Evolutionary conservation across 1,140 invertebrate genomes (phyloP).

Genomic region (Pseudomyrmex dendroicus): DNA sequence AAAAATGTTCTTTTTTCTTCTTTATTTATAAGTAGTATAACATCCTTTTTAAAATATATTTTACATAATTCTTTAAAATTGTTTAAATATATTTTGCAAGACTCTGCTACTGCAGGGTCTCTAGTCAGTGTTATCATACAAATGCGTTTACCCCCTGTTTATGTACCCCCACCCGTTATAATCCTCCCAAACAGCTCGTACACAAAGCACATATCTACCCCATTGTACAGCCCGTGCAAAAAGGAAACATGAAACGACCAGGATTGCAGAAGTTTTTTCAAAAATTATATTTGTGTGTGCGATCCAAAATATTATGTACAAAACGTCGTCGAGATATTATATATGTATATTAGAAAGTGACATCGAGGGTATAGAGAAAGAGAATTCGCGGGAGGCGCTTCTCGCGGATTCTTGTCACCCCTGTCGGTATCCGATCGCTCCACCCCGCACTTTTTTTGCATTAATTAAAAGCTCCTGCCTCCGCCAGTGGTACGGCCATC

Average conservation of each 20-base stretch:
- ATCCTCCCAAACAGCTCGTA: constrained; percentile 71
- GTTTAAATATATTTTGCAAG: too few relatives aligned
- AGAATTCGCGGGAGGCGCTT: constrained; percentile 48
- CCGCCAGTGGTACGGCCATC: constrained; percentile 81
- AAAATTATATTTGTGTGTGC: constrained; percentile 26
- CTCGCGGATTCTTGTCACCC: constrained; percentile 43
- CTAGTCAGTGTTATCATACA: constrained; percentile 75
- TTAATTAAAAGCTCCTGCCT: constrained; percentile 84
- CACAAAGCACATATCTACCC: constrained; percentile 77
- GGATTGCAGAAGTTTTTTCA: constrained; percentile 9
- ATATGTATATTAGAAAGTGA: not conserved
- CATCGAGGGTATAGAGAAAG: not conserved
- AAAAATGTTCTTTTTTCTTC: too few relatives aligned
- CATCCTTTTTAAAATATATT: too few relatives aligned
- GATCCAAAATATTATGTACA: not conserved
- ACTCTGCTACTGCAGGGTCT: constrained; percentile 59
- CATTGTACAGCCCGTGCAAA: constrained; percentile 76
- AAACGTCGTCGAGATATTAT: not conserved
- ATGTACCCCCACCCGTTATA: constrained; percentile 71
- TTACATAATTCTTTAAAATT: too few relatives aligned
- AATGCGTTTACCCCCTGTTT: constrained; percentile 74
- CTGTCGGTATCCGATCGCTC: constrained; percentile 45
- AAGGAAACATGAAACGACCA: constrained; percentile 30
- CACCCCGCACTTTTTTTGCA: constrained; percentile 76
- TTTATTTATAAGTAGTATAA: too few relatives aligned